phyloP scores from a whole-genome alignment of 2,888 invertebrate genomes.

The Vanessa cardui region DNA sequence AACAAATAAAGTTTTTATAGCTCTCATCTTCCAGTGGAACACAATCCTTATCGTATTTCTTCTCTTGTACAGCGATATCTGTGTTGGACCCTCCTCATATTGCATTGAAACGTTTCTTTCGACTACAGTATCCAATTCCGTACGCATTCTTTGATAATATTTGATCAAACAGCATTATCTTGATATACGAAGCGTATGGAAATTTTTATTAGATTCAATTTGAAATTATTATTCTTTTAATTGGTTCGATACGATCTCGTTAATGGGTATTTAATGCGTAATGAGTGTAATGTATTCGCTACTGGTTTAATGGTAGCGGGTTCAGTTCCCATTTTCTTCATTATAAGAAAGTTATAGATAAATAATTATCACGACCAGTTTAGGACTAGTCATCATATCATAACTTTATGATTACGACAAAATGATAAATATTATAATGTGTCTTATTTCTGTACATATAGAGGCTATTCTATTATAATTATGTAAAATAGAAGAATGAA shows the following conservation, averaged over 20 bases:
- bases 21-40: conserved; percentile 43
- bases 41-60: conserved; percentile 41
- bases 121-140: conserved; percentile 55
- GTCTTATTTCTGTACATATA: no score
- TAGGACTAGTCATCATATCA: no score
- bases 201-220: conserved; percentile 10
- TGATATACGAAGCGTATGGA: conserved; percentile 11
- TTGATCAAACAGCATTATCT: conserved; percentile 42
- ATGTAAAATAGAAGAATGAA: no score
- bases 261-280: not conserved
- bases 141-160: conserved; percentile 46
- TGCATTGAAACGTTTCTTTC: conserved; percentile 65
- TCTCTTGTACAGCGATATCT: conserved; percentile 52
- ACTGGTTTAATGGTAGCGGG: no score
- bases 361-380: no score
- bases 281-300: no score
- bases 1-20: not conserved
- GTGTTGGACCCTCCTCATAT: conserved; percentile 60
- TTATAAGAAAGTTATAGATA: no score
- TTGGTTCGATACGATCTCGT: not conserved
- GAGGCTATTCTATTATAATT: no score
- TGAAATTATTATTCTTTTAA: not conserved
- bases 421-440: no score
- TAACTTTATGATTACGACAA: no score
- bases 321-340: no score